Evolutionary conservation across 2,797 vertebrate species (phyloP).

Genomic region (Mormyrops boulengeri): DNA sequence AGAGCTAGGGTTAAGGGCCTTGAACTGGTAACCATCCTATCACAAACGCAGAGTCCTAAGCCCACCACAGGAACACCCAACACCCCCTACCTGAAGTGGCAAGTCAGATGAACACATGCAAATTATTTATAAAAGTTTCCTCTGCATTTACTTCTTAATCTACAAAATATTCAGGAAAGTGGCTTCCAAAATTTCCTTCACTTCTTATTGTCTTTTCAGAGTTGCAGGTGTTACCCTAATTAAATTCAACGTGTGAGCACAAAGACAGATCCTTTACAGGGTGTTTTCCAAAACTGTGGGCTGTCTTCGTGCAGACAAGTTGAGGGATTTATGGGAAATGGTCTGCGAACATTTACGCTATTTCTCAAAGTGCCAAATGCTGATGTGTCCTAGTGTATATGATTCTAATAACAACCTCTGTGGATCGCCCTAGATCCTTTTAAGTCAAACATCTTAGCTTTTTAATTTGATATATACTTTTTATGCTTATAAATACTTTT

Average conservation of each 20-base stretch:
- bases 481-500: background rate
- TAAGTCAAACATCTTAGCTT: background rate
- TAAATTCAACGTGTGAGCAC: background rate
- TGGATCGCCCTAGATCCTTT: background rate
- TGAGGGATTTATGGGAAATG: background rate
- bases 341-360: background rate
- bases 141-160: background rate
- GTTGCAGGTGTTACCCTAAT: background rate
- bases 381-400: background rate
- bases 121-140: too few relatives aligned
- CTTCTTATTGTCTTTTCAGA: background rate
- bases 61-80: background rate
- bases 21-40: background rate
- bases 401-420: background rate
- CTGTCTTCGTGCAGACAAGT: background rate
- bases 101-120: background rate
- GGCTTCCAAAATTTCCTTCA: background rate
- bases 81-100: background rate
- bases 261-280: background rate
- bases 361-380: background rate
- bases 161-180: background rate
- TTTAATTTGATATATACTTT: background rate
- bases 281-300: background rate
- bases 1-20: background rate
- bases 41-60: background rate